Conservation (phyloP, 2,113 vertebrate genomes). For the Xenus cinereus region DNA sequence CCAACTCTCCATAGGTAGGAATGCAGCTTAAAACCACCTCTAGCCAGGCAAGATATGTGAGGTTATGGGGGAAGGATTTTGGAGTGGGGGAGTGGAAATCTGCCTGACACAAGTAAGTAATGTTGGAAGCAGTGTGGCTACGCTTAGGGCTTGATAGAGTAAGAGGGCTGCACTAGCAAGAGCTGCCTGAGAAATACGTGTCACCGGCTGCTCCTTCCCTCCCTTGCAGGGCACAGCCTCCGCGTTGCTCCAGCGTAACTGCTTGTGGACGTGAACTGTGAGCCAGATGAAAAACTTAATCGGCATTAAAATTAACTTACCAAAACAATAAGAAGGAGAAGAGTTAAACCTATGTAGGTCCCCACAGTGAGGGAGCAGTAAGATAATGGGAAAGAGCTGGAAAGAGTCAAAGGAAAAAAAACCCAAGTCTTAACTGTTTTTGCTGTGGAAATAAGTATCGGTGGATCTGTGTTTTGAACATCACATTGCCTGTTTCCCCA, state of each 20-base stretch:
- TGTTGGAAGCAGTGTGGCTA: background rate
- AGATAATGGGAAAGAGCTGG: background rate
- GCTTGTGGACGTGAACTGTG: background rate
- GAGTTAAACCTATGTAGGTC: background rate
- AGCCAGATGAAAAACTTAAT: background rate
- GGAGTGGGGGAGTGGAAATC: background rate
- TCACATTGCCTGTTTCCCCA: background rate
- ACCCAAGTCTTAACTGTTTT: background rate
- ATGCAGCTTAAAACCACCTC: background rate
- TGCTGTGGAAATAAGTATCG: background rate
- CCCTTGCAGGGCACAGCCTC: background rate
- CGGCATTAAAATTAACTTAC: background rate
- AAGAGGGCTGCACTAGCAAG: background rate
- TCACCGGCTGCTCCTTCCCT: background rate
- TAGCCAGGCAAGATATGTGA: background rate
- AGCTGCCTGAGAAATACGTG: background rate
- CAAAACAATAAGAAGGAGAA: background rate
- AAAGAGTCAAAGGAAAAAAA: background rate
- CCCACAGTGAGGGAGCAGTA: background rate
- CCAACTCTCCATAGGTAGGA: background rate
- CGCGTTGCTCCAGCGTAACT: background rate
- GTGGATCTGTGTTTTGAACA: background rate
- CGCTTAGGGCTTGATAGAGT: background rate
- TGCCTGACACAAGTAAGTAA: background rate
- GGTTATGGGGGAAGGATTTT: background rate